Evolutionary conservation across 2,888 invertebrate genomes (phyloP).

Genomic region (Amiota minor): DNA sequence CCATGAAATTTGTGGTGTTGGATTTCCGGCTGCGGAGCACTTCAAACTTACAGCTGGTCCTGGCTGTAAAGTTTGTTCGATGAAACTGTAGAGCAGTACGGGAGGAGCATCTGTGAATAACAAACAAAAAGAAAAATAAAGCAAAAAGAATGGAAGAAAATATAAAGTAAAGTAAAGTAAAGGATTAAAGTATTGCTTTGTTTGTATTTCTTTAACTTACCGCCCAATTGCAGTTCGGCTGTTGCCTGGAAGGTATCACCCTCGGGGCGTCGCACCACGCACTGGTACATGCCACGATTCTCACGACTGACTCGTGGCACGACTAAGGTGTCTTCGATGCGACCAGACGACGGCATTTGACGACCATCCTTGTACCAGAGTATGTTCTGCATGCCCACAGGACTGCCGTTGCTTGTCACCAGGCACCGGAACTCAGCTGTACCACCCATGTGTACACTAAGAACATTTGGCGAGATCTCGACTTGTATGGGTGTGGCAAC

Average conservation of each 20-base stretch:
- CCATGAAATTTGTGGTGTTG: constrained; percentile 86
- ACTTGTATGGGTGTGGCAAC: constrained; percentile 81
- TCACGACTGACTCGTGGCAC: constrained; percentile 81
- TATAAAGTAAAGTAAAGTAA: not conserved
- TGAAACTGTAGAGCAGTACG: constrained; percentile 83
- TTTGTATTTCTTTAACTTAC: constrained; percentile 72
- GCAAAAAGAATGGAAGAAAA: constrained; percentile 25
- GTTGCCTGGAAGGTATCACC: constrained; percentile 85
- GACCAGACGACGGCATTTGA: constrained; percentile 79
- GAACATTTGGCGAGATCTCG: constrained; percentile 78
- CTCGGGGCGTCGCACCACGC: constrained; percentile 81
- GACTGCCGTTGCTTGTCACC: constrained; percentile 76
- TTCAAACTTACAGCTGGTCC: constrained; percentile 85
- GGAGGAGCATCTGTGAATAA: constrained; percentile 82
- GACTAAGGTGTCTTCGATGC: constrained; percentile 78
- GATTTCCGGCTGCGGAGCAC: constrained; percentile 85
- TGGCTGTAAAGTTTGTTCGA: constrained; percentile 85
- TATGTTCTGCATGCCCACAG: constrained; percentile 76
- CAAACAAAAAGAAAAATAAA: constrained; percentile 19
- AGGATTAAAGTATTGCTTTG: constrained; percentile 17
- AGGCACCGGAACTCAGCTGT: constrained; percentile 82
- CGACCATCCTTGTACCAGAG: constrained; percentile 82
- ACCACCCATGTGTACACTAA: constrained; percentile 84
- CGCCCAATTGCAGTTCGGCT: constrained; percentile 82
- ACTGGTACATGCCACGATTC: constrained; percentile 85